A percentile compares a stretch with the other conserved stretches of the same genome.
These are phyloP conservation scores for Drosophila pegasa DNA, from an alignment of 2,888 invertebrate species.

Conservation along the genomic window DNA sequence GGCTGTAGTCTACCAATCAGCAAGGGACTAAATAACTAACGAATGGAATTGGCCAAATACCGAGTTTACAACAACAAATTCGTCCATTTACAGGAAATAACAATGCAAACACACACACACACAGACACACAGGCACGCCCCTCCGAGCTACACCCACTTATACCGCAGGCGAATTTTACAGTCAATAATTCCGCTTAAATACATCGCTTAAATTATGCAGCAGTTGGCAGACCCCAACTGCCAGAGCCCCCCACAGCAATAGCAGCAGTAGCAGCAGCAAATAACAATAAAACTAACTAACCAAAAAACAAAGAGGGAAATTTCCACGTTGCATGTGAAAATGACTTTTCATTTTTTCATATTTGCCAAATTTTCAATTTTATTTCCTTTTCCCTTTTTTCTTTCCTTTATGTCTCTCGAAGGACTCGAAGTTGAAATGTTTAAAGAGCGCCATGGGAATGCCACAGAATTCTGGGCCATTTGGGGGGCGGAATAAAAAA, in stretches of 20 bases:
- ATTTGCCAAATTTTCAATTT: slow-evolving; percentile 39
- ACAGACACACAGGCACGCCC: neutral
- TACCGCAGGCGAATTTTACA: slow-evolving; percentile 50
- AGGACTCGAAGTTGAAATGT: slow-evolving; percentile 52
- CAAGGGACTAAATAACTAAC: slow-evolving; percentile 5
- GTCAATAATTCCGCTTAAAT: slow-evolving; percentile 79
- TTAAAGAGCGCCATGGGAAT: slow-evolving; percentile 76
- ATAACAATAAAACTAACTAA: too few species aligned
- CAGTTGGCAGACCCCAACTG: slow-evolving; percentile 37
- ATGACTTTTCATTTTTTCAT: slow-evolving; percentile 62
- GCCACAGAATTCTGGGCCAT: slow-evolving; percentile 49
- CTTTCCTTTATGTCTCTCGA: slow-evolving; percentile 39
- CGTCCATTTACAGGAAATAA: slow-evolving; percentile 4
- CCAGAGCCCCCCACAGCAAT: slow-evolving; percentile 18
- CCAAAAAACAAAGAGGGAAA: slow-evolving; percentile 44
- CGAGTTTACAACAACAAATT: slow-evolving; percentile 13
- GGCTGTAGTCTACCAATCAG: neutral
- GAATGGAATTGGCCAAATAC: slow-evolving; percentile 5
- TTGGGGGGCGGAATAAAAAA: slow-evolving; percentile 17
- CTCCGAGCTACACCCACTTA: neutral
- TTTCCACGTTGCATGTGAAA: slow-evolving; percentile 30
- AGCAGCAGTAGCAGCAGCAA: too few species aligned
- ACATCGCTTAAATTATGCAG: slow-evolving; percentile 72
- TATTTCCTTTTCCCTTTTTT: slow-evolving; percentile 10
- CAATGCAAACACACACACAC: neutral